phyloP scores from a whole-genome alignment of 2,797 vertebrate genomes.

The Pseudochirops corinnae region DNA sequence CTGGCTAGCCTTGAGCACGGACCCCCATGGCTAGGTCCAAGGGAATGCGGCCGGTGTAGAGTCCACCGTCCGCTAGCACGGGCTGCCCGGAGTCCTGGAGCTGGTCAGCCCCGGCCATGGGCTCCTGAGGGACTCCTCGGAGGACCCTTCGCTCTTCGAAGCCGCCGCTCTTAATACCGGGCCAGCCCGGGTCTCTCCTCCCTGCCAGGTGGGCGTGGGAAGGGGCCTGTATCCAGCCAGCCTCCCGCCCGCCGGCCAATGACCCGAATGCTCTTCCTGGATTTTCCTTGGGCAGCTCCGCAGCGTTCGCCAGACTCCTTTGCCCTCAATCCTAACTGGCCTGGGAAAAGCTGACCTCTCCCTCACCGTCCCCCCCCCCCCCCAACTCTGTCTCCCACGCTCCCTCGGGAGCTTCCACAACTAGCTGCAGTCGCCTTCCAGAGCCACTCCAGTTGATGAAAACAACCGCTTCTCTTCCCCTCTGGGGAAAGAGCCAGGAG shows the following conservation, averaged over 20 bases:
- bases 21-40: background rate
- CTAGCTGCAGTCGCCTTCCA: background rate
- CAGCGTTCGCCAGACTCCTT: background rate
- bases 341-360: background rate
- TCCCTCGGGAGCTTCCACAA: background rate
- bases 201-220: background rate
- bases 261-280: background rate
- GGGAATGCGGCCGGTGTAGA: background rate
- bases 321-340: background rate
- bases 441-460: background rate
- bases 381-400: background rate
- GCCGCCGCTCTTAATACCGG: background rate
- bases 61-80: background rate
- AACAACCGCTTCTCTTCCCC: background rate
- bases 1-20: background rate
- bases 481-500: background rate
- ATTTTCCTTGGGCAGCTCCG: background rate
- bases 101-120: background rate
- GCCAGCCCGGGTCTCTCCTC: background rate
- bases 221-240: constrained; percentile 1
- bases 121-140: background rate
- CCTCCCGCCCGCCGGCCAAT: constrained; percentile 33
- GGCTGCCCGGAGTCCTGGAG: background rate
- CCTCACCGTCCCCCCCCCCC: background rate
- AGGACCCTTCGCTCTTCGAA: background rate